Evolutionary conservation across 2,888 invertebrate genomes (phyloP), one percentile per base, ranked within the genome.

Genomic region (Ennomos quercinarius): DNA sequence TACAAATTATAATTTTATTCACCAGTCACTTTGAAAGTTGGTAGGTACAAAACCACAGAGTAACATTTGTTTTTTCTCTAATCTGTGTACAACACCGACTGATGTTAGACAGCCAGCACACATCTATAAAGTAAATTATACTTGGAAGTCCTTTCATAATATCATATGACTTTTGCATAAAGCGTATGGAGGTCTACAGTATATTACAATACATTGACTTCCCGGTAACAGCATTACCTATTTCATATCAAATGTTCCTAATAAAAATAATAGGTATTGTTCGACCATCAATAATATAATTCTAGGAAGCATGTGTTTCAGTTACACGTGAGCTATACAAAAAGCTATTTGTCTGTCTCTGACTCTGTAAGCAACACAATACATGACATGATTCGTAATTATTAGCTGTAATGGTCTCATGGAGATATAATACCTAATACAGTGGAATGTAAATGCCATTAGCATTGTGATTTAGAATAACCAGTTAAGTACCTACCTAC

Each of bases 181-280:
- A 41, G 52, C 57, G 57, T 63, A 64, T 51, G 45, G 12, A 56
- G 61, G 65, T 53, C 61, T 68, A 27, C 3, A 27, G 27, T 27
- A 2, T 54, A 66, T 68, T 60, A 66, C 59, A 61, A 58, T 59
- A 62, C 47, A 51, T 54, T 37, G 43, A 52, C 47, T 68, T 68
- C 66, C 57, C 41, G 13, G 68, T 68, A 68, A 44, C 12, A 13
- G 40, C 57, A 59, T 61, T 63, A n/a, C n/a, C n/a, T n/a, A 62
- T 68, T 61, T 62, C 54, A 64, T 67, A 63, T 64, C 61, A 57
- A 60, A 50, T 60, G 62, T 64, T 27, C 40, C 11, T 55, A 51
- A 54, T 59, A 59, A 62, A 63, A 60, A 63, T 58, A 62, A 50
- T 61, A 46, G 56, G 62, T 65, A 69, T 65, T 64, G 63, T 63